Base-by-base conservation (phyloP, 1,140 invertebrate genomes). In the Drosophila insularis region DNA sequence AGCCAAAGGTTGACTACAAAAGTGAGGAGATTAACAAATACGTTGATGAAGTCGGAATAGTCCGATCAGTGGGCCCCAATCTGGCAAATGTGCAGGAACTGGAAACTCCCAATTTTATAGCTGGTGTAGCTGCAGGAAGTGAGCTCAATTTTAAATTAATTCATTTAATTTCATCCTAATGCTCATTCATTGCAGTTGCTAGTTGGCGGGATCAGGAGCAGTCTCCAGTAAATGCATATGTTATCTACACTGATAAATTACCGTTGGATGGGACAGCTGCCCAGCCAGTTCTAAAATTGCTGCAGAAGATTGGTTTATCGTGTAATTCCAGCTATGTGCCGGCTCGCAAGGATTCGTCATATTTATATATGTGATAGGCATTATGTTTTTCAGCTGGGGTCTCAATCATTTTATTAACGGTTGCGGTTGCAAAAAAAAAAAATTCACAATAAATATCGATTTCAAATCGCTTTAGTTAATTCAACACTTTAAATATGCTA, bases 91-190 rank as follows among this genome's bases (percentile, higher is more conserved):
- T 79, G 1, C 54, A 46, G 3, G 75, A 91, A 14, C 58, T 91
- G 8, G 87, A 91, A 60, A 74, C 89, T 21, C 90, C 90, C 4
- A 91, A 91, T 56, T 91, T 91, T 19, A 87, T 91, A 23, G 77
- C 75, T 2, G 90, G 90, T 10, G 90, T 81, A 0, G 72, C 86
- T 19, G 90, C 90, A 0, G 90, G 90, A 40, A 71, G 90, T 91
- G 65, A 77, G 87, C 74, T 4, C 4, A 19, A 19, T 19, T 39
- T 8, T 3, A 3, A 1, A 5, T 5, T 2, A 5, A 14, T 31
- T 27, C 1, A 1, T 63, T 17, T 21, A 5, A 27, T 60, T 4
- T n/a, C 0, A 40, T 0, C 31, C 1, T n/a, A 27, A 27, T 27
- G 27, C 27, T 6, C 6, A 5, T 27, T 27, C 27, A 27, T 74